Base-by-base conservation (phyloP, 1,140 invertebrate genomes). In the Pseudachorutes palmiensis region DNA sequence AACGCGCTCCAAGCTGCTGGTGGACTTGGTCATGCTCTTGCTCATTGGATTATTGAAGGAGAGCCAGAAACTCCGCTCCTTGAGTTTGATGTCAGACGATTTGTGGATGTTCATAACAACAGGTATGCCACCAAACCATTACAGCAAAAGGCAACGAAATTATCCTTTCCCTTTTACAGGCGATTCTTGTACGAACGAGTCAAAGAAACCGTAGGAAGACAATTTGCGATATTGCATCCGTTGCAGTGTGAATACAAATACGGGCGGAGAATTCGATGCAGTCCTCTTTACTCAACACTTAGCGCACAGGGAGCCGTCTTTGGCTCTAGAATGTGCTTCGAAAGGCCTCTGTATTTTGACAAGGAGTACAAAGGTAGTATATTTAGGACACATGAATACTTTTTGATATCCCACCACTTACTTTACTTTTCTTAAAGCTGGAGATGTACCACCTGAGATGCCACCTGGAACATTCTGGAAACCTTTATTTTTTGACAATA, bases 241-340 rank as follows among this genome's bases (percentile, higher is more conserved):
- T 87, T 91, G 75, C 82, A 85, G 29, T 70, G 70, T 66, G 90
- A 92, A 79, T 95, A 91, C 74, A 83, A 88, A 78, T 92, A 88
- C 9, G 92, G 93, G 0, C 81, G 95, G 62, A 95, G 96, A 79
- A 80, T 98, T 19, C 81, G 96, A 69, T 94, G 95, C 84, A 98
- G 96, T 1, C 94, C 96, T 0, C 91, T 99, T 68, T 97, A 96
- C 82, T 91, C 94, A 1, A 88, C 91, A 68, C 79, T 98, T 1
- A 84, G 89, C 76, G 88, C 91, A 76, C 89, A 88, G 36, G 96
- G 96, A 0, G 97, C 93, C n/a, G 88, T 96, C 14, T 99, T 98
- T 81, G 92, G 92, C 9, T 94, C 98, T 79, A 92, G 93, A 30
- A 98, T 98, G 93, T 96, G 95, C 1, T 99, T 98, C 78, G 97